Base-by-base conservation (phyloP, 2,888 invertebrate species). In the Ypsolopha sequella region DNA sequence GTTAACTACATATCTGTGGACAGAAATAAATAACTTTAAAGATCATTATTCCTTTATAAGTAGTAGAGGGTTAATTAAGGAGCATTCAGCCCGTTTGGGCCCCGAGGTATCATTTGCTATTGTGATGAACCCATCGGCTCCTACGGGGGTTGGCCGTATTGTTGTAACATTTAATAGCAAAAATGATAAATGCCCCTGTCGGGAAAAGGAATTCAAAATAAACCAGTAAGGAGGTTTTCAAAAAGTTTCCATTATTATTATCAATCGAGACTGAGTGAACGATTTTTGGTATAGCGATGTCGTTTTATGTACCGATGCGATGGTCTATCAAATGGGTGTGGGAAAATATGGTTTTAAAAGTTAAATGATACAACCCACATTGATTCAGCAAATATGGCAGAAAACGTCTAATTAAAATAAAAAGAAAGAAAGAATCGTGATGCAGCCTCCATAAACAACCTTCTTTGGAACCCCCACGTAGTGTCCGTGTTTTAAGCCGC, bases 81-180 rank as follows among this genome's bases (percentile, higher is more conserved):
- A 59, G 70, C 75, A 82, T 82, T 81, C 75, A 80, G 67, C 60
- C 68, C 62, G 66, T 67, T 67, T 64, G 65, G 66, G 74, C 81
- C 82, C 79, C 66, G 63, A 79, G 79, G 80, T 80, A 84, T 81
- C 80, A 81, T 82, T 85, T 78, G 76, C 79, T 81, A 77, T 86
- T 85, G 84, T 84, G 75, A 79, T 73, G 73, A 71, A 73, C 76
- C 76, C 74, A 72, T 76, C 68, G 73, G 70, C 73, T 84, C 79
- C 81, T 85, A 77, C 73, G 78, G 79, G 54, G 82, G 74, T 75
- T 71, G 66, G 59, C 58, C 61, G 70, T 71, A 78, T 80, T 84
- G 78, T 81, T 78, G 74, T 68, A 74, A 66, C 61, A 60, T 69
- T 82, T 84, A 84, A 85, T 84, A 78, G 81, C 81, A 71, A 79